phyloP scores from a whole-genome alignment of 2,797 vertebrate species.

The Crypturellus tataupa region DNA sequence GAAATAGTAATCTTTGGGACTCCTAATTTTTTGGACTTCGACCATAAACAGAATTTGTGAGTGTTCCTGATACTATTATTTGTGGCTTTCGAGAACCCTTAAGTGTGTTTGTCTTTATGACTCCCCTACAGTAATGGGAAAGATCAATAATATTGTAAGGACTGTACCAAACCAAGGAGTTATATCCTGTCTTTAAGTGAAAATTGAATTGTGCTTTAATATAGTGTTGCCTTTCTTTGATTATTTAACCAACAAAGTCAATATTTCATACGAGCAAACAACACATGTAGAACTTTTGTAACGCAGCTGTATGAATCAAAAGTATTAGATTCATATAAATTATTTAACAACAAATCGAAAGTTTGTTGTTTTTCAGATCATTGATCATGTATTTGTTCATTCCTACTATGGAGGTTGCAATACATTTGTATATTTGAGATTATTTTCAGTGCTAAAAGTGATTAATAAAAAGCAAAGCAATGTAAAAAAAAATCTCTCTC shows the following conservation, averaged over 20 bases:
- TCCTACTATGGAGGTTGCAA: constrained; percentile 16
- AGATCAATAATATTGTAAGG: constrained; percentile 81
- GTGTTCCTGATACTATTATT: constrained; percentile 72
- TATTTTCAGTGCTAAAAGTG: constrained; percentile 42
- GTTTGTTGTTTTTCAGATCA: constrained; percentile 50
- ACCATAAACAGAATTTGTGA: constrained; percentile 70
- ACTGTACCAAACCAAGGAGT: constrained; percentile 76
- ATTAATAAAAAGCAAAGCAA: constrained; percentile 51
- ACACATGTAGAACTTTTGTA: constrained; percentile 57
- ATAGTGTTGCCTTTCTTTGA: constrained; percentile 78
- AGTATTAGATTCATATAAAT: constrained; percentile 41
- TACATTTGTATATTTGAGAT: background rate
- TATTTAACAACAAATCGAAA: constrained; percentile 65
- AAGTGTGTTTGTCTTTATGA: constrained; percentile 73
- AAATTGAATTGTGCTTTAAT: constrained; percentile 84
- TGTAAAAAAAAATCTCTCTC: constrained; percentile 5
- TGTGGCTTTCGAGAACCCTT: constrained; percentile 74
- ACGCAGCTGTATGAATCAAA: constrained; percentile 48
- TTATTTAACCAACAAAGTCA: constrained; percentile 81
- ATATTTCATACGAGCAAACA: constrained; percentile 74
- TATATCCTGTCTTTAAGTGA: constrained; percentile 82
- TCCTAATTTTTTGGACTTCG: constrained; percentile 30
- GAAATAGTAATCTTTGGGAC: background rate
- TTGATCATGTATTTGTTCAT: constrained; percentile 65
- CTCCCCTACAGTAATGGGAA: constrained; percentile 80